A percentile compares a stretch with the other conserved stretches of the same genome.
phyloP scores from a whole-genome alignment of 2,113 vertebrate species.

The Cyprinodon brontotheroides region DNA sequence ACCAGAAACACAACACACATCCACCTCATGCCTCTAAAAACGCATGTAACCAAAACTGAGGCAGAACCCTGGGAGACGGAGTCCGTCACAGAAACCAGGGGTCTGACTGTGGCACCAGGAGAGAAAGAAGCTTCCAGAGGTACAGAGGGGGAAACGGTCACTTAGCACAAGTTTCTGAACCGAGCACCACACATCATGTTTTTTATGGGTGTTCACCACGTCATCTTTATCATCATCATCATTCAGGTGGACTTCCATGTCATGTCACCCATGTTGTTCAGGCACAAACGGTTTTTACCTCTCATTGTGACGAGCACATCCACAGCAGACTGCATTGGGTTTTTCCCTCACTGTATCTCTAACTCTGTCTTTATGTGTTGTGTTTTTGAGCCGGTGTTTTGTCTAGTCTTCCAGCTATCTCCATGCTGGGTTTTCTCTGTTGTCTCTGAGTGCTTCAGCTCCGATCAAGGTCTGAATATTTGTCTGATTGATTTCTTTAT shows the following conservation, averaged over 20 bases:
- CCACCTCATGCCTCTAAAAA: background rate
- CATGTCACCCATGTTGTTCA: slow-evolving; percentile 58
- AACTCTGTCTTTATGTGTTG: slow-evolving; percentile 15
- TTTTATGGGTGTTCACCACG: background rate
- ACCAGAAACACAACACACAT: background rate
- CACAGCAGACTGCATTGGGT: background rate
- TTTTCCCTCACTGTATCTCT: slow-evolving; percentile 1
- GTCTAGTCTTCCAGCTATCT: slow-evolving; percentile 4
- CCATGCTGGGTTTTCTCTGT: background rate
- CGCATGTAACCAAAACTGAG: slow-evolving; percentile 4
- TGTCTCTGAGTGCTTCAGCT: background rate
- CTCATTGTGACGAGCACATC: slow-evolving; percentile 11
- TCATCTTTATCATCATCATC: slow-evolving; percentile 11
- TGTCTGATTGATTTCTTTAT: slow-evolving; percentile 53
- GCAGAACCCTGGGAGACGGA: slow-evolving; percentile 7
- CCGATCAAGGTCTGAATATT: slow-evolving; percentile 10
- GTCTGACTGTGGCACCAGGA: slow-evolving; percentile 34
- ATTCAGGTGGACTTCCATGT: slow-evolving; percentile 34
- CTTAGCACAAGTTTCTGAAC: slow-evolving; percentile 49
- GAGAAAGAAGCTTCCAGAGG: slow-evolving; percentile 51
- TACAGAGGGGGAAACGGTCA: slow-evolving; percentile 51
- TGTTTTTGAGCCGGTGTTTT: background rate
- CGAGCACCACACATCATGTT: slow-evolving; percentile 44
- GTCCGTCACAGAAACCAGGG: slow-evolving; percentile 11
- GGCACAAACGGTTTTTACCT: slow-evolving; percentile 36